phyloP scores from a whole-genome alignment of 2,888 invertebrate genomes.

The Clusia tigrina region DNA sequence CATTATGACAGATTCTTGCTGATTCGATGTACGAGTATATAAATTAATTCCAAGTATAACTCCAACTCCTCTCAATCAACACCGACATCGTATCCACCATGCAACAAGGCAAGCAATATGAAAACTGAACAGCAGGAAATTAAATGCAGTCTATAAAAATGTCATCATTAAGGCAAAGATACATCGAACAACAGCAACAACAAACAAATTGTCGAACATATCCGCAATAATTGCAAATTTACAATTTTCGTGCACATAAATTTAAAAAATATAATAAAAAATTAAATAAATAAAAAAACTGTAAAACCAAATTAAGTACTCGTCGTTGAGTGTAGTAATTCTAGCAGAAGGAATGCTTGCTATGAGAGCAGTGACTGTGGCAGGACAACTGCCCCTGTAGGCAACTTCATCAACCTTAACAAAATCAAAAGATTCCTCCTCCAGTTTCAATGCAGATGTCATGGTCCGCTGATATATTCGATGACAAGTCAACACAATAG shows the following conservation, averaged over 20 bases:
- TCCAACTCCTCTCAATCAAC: background rate
- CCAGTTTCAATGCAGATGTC: too few relatives aligned
- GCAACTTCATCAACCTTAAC: too few relatives aligned
- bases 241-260: background rate
- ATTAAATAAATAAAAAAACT: background rate
- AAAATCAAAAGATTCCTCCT: too few relatives aligned
- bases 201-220: too few relatives aligned
- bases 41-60: background rate
- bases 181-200: background rate
- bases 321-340: slow-evolving; percentile 13
- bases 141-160: background rate
- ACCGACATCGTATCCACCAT: background rate
- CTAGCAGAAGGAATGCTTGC: background rate
- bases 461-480: too few relatives aligned
- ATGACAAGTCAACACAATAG: too few relatives aligned
- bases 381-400: background rate
- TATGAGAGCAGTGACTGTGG: background rate
- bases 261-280: background rate
- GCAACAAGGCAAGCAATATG: too few relatives aligned
- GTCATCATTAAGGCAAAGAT: background rate
- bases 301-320: background rate
- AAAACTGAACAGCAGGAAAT: background rate
- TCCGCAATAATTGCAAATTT: background rate
- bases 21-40: too few relatives aligned
- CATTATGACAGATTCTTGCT: too few relatives aligned